phyloP scores from a whole-genome alignment of 2,113 vertebrate genomes.

The Menidia beryllina region DNA sequence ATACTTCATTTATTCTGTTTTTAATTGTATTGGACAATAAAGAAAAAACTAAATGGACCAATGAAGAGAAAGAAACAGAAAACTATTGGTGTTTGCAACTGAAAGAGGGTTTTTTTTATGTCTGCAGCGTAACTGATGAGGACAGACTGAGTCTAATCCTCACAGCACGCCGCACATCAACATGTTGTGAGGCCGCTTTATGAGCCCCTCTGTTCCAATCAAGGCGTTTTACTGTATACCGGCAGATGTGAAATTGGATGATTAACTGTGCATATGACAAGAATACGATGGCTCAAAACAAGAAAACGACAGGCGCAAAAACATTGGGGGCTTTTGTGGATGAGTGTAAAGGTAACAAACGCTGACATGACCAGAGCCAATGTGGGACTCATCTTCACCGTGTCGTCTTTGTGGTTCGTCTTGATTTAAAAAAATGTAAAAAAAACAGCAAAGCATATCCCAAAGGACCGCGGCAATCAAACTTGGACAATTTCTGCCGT shows the following conservation, averaged over 20 bases:
- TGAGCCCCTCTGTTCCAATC: constrained; percentile 47
- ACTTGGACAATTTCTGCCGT: background rate
- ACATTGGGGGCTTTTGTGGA: background rate
- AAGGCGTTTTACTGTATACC: constrained; percentile 13
- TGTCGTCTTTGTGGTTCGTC: too few relatives aligned
- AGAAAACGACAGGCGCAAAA: background rate
- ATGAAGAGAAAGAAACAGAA: background rate
- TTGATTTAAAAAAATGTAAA: background rate
- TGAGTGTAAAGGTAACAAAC: background rate
- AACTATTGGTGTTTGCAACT: background rate
- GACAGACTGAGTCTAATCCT: constrained; percentile 49
- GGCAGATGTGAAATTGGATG: constrained; percentile 2
- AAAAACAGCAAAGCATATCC: background rate
- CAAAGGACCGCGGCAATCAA: background rate
- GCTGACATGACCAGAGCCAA: background rate
- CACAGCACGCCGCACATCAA: constrained; percentile 20
- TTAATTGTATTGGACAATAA: background rate
- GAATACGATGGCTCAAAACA: constrained; percentile 19
- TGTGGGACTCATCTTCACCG: background rate
- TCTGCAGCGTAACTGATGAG: constrained; percentile 29
- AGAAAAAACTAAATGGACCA: background rate
- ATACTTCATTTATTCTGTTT: background rate
- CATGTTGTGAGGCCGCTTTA: constrained; percentile 42
- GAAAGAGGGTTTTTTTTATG: background rate
- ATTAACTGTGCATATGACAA: constrained; percentile 2